These are phyloP conservation scores for Sycophila sp. DNA, from an alignment of 1,140 invertebrate species.

Conservation along the genomic window DNA sequence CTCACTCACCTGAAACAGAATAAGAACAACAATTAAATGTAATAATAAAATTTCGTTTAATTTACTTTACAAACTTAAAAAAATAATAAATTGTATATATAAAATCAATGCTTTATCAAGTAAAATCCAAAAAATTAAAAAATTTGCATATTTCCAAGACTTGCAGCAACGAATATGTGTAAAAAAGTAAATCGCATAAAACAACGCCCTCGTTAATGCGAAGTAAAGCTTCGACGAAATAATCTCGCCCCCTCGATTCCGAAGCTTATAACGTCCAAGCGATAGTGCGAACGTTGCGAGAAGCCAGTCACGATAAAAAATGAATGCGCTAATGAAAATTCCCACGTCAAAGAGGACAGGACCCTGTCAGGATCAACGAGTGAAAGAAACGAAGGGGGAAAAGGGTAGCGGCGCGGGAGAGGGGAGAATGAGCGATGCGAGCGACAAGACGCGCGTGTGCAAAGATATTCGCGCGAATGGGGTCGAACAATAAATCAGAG, in stretches of 20 bases:
- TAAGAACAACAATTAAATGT: too few species aligned
- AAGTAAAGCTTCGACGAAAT: neutral
- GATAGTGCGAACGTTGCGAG: too few species aligned
- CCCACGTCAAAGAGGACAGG: constrained; percentile 6
- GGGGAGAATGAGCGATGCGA: constrained; percentile 1
- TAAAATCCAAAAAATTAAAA: too few species aligned
- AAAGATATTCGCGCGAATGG: constrained; percentile 19
- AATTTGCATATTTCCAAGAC: too few species aligned
- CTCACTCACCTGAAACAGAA: constrained; percentile 12
- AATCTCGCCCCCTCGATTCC: neutral
- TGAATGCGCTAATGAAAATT: constrained; percentile 29
- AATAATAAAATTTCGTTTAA: too few species aligned
- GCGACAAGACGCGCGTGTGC: constrained; percentile 22
- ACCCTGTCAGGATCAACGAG: neutral
- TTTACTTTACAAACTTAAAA: too few species aligned
- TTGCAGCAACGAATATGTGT: too few species aligned
- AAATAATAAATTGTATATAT: too few species aligned
- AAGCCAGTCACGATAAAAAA: too few species aligned
- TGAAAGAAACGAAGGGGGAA: neutral
- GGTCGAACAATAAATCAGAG: constrained; percentile 12
- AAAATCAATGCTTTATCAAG: too few species aligned
- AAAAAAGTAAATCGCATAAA: too few species aligned
- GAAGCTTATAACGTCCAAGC: neutral
- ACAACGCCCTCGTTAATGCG: too few species aligned
- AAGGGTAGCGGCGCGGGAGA: neutral